Evolutionary conservation across 2,113 vertebrate genomes (phyloP), one percentile per base, ranked within the genome.

Genomic region (Patagioenas fasciata): DNA sequence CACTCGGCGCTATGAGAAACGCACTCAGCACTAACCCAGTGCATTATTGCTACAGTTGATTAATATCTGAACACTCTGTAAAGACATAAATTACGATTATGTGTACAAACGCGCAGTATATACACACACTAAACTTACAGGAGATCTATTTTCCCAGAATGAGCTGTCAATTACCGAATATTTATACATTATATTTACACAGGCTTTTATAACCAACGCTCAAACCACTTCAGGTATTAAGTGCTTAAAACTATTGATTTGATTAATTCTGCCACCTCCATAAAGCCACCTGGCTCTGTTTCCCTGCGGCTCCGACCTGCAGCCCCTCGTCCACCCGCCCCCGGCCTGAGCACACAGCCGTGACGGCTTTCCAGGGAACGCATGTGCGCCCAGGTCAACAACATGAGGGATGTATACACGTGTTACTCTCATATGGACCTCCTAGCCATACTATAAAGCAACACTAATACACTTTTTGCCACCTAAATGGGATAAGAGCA

Each of bases 191-290:
- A 66, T 91, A 88, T 94, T 94, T 88, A 94, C 82, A 71, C 38
- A 70, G 81, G 51, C 38, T 96, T 93, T 91, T 83, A 85, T 51
- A 62, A 80, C 19, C 93, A 62, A 57, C 93, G 70, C 85, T 88
- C 53, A 83, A 83, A 74, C 72, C 87, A 80, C 90, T 95, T 89
- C 20, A 77, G 85, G 95, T 54, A 81, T 95, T 91, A 77, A 91
- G 80, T 85, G 85, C 91, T 92, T 85, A 40, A 77, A 94, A 60
- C 42, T 42, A 91, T 62, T 61, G 81, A 82, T 89, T 91, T 65
- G 44, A 91, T 95, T 91, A 91, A 91, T 83, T 66, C 66, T 34
- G 57, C 42, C 26, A 18, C 16, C 60, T 57, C 48, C 87, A 80
- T 40, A 53, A 85, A 75, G 14, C 29, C 66, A 15, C 11, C 61